Conservation (phyloP, 1,140 invertebrate species). For the Caenorhabditis inopinata region DNA sequence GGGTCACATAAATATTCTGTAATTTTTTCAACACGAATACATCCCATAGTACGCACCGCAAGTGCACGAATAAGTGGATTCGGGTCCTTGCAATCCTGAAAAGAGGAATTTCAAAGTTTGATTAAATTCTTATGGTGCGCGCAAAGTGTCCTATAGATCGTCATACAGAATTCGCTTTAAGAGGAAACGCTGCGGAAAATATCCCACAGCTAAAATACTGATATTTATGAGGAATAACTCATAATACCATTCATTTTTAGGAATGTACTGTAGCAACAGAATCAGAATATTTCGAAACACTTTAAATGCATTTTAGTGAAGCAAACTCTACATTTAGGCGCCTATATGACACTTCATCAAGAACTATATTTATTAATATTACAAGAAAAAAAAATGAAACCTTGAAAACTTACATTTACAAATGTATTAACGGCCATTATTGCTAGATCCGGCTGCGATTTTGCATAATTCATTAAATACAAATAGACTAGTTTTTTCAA, state of each 20-base stretch:
- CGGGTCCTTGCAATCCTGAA: conserved; percentile 97
- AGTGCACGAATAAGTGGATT: conserved; percentile 97
- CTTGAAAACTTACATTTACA: conserved; percentile 79
- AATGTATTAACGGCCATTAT: conserved; percentile 99
- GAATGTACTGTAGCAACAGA: too few relatives aligned
- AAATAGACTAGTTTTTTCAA: conserved; percentile 98
- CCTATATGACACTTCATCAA: too few relatives aligned
- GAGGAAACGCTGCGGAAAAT: too few relatives aligned
- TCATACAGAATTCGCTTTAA: too few relatives aligned
- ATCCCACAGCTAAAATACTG: too few relatives aligned
- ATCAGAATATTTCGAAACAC: too few relatives aligned
- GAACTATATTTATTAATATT: too few relatives aligned
- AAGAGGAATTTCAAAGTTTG: neutral
- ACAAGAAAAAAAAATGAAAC: too few relatives aligned
- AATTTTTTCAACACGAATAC: conserved; percentile 99
- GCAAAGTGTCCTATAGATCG: neutral
- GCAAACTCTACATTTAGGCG: too few relatives aligned
- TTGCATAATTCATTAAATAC: conserved; percentile 99
- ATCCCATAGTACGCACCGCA: conserved; percentile 98
- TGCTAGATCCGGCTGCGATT: conserved; percentile 99
- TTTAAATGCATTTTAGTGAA: too few relatives aligned
- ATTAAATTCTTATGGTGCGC: neutral
- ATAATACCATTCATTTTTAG: too few relatives aligned
- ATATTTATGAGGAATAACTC: too few relatives aligned
- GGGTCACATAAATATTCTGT: conserved; percentile 99